phyloP scores from a whole-genome alignment of 1,140 invertebrate species.

The Eumaeus atala region DNA sequence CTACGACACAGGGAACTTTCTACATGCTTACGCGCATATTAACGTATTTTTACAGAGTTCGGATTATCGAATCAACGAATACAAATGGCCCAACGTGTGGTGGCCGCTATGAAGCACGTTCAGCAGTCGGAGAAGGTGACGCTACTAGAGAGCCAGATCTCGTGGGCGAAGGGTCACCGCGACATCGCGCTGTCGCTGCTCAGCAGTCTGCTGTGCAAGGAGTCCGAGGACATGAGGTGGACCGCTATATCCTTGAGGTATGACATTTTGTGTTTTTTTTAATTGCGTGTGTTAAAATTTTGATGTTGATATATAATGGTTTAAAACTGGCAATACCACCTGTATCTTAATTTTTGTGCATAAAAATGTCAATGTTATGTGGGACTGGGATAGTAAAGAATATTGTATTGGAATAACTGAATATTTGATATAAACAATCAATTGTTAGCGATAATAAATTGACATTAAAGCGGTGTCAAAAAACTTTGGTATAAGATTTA shows the following conservation, averaged over 20 bases:
- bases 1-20: too few species aligned
- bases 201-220: constrained; percentile 34
- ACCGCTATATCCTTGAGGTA: constrained; percentile 50
- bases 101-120: constrained; percentile 41
- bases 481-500: too few species aligned
- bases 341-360: too few species aligned
- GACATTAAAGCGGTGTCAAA: too few species aligned
- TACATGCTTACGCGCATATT: too few species aligned
- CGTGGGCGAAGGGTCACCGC: constrained; percentile 58
- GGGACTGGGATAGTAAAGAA: too few species aligned
- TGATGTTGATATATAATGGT: too few species aligned
- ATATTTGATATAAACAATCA: too few species aligned
- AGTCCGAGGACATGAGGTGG: constrained; percentile 28
- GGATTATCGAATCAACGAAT: constrained; percentile 44
- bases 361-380: too few species aligned
- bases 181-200: constrained; percentile 56
- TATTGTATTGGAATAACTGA: too few species aligned
- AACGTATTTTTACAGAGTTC: constrained; percentile 41
- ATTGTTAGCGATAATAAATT: too few species aligned
- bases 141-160: constrained; percentile 53
- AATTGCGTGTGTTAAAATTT: constrained; percentile 15
- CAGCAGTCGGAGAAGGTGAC: constrained; percentile 35
- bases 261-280: not conserved
- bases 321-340: too few species aligned
- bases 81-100: constrained; percentile 53